Evolutionary conservation across 1,140 invertebrate species (phyloP).

Genomic region (Drosophila insularis): DNA sequence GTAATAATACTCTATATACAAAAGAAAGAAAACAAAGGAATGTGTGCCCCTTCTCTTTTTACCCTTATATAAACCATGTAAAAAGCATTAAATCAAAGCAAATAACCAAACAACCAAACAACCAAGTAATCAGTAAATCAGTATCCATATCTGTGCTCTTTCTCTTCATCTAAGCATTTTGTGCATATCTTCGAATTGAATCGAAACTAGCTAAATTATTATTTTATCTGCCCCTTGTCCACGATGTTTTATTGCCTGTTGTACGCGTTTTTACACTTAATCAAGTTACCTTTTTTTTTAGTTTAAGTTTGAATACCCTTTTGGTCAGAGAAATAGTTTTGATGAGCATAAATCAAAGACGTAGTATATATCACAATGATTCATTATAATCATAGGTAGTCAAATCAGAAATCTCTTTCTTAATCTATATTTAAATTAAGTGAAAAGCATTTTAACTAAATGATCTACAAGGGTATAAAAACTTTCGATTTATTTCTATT

Average conservation of each 20-base stretch:
- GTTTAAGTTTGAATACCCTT: neutral
- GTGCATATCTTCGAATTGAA: constrained; percentile 50
- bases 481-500: neutral
- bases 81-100: constrained; percentile 69
- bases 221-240: constrained; percentile 13
- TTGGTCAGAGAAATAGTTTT: no score
- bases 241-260: constrained; percentile 25
- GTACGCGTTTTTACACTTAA: neutral
- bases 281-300: neutral
- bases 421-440: no score
- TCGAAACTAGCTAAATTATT: constrained; percentile 33
- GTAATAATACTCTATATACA: constrained; percentile 45
- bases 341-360: neutral
- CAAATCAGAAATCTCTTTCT: no score
- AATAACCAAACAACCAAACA: constrained; percentile 55
- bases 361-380: no score
- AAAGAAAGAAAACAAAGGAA: constrained; percentile 32
- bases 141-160: constrained; percentile 60
- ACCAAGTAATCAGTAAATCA: constrained; percentile 54
- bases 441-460: no score
- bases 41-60: constrained; percentile 29
- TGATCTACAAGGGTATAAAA: neutral
- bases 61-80: constrained; percentile 49
- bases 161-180: constrained; percentile 57
- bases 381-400: no score